Evolutionary conservation across 2,797 vertebrate genomes (phyloP).

Genomic region (Ctenopoma kingsleyae): DNA sequence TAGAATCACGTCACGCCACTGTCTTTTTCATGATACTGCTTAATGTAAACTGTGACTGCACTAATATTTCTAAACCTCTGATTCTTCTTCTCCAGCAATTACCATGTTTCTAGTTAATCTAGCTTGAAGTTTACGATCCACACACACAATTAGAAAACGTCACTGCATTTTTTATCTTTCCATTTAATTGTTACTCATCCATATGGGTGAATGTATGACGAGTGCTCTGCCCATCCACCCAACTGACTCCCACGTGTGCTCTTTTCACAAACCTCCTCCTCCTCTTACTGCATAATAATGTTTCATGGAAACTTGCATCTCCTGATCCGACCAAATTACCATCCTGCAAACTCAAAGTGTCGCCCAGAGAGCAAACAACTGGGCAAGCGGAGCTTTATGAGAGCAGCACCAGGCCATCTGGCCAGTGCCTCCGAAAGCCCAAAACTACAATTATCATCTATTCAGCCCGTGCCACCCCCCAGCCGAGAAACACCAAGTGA

Average conservation of each 20-base stretch:
- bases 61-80: too few species aligned
- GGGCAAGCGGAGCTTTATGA: constrained; percentile 85
- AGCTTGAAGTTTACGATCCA: too few species aligned
- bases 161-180: not conserved
- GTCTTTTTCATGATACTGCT: not conserved
- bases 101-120: too few species aligned
- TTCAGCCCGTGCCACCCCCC: constrained; percentile 82
- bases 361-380: constrained; percentile 86
- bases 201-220: not conserved
- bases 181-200: not conserved
- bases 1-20: not conserved
- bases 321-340: constrained; percentile 82
- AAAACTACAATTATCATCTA: constrained; percentile 89
- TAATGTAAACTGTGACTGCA: too few species aligned
- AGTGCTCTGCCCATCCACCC: constrained; percentile 8
- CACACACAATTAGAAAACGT: too few species aligned
- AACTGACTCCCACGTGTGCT: constrained; percentile 78
- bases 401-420: constrained; percentile 90
- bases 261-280: constrained; percentile 44
- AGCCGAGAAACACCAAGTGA: constrained; percentile 80
- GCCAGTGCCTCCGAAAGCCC: constrained; percentile 86
- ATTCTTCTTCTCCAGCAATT: too few species aligned
- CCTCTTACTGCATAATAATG: constrained; percentile 83
- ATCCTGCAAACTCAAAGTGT: constrained; percentile 77
- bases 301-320: constrained; percentile 86